These are phyloP conservation scores for Listronotus bonariensis DNA, from an alignment of 1,140 invertebrate species.

Conservation along the genomic window DNA sequence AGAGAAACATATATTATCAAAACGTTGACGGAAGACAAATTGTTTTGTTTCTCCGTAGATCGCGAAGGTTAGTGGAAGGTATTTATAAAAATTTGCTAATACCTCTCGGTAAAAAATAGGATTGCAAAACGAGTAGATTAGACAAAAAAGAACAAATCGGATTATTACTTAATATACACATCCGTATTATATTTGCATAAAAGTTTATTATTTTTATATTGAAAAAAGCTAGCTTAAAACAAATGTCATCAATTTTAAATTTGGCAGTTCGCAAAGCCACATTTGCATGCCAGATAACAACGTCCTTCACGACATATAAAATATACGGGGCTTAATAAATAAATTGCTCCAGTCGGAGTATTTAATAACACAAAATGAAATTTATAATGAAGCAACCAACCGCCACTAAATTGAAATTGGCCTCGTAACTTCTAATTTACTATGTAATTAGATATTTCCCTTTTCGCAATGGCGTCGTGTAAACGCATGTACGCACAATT, in stretches of 20 bases:
- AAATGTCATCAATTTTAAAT: constrained; percentile 3
- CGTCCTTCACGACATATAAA: constrained; percentile 5
- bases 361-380: constrained; percentile 37
- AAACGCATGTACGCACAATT: constrained; percentile 1
- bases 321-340: constrained; percentile 28
- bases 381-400: constrained; percentile 38
- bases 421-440: constrained; percentile 35
- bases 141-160: no score
- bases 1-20: no score
- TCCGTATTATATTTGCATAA: no score
- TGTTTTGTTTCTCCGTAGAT: no score
- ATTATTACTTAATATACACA: no score
- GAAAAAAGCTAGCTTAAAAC: no score
- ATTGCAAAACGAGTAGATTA: no score
- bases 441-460: constrained; percentile 30
- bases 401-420: constrained; percentile 36
- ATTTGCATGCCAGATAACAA: neutral
- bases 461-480: neutral
- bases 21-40: no score
- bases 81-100: no score
- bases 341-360: constrained; percentile 26
- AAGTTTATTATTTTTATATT: no score
- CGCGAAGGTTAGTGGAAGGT: no score
- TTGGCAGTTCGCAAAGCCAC: neutral
- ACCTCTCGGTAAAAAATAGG: no score